Evolutionary conservation across 2,888 invertebrate species (phyloP).

Genomic region (Pseudococcus viburni): DNA sequence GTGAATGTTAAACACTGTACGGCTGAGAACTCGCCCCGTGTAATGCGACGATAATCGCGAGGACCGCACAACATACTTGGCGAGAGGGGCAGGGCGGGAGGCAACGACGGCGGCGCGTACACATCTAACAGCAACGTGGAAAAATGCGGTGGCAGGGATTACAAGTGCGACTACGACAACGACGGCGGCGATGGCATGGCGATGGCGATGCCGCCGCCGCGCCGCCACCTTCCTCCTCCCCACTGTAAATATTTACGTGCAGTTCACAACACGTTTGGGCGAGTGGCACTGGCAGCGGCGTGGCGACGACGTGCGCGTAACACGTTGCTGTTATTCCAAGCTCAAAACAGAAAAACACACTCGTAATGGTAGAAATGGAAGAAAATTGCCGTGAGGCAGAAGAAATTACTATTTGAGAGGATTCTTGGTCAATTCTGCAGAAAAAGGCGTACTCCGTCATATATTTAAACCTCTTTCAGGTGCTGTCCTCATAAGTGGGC

Average conservation of each 20-base stretch:
- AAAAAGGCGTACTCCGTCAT: too few relatives aligned
- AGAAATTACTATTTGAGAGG: too few relatives aligned
- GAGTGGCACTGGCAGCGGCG: neutral
- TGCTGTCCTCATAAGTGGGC: too few relatives aligned
- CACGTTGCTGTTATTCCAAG: neutral
- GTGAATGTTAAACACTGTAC: neutral
- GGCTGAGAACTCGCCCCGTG: slow-evolving; percentile 2
- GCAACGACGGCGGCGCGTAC: slow-evolving; percentile 21
- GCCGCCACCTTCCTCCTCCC: neutral
- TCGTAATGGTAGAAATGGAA: too few relatives aligned
- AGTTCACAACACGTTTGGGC: neutral
- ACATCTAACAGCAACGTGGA: slow-evolving; percentile 59
- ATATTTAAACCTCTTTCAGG: too few relatives aligned
- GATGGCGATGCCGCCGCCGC: neutral
- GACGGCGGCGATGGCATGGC: neutral
- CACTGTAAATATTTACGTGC: slow-evolving; percentile 22
- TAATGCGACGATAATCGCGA: slow-evolving; percentile 5
- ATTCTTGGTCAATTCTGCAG: too few relatives aligned
- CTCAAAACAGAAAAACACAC: neutral
- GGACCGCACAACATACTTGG: neutral
- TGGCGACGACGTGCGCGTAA: neutral
- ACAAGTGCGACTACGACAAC: slow-evolving; percentile 1
- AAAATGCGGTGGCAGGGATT: slow-evolving; percentile 58
- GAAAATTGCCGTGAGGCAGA: too few relatives aligned
- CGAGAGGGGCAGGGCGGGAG: neutral